Evolutionary conservation across 1,140 invertebrate genomes (phyloP), one percentile per base, ranked within the genome.

Genomic region (Brachionus calyciflorus): DNA sequence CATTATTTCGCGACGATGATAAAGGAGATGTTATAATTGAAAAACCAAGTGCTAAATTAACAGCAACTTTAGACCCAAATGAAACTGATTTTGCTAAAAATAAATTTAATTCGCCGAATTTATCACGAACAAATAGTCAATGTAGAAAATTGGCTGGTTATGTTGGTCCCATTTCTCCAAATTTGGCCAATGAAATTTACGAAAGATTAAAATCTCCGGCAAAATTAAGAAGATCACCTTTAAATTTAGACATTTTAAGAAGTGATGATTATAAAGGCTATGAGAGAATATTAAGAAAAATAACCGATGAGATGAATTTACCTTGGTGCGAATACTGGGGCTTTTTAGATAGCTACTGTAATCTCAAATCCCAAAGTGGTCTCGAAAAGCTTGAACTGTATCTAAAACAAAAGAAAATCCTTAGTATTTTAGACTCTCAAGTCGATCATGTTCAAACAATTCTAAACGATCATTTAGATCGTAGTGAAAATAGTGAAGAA

Each of bases 241-340:
- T 33, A 78, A 80, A 44, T 81, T 80, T 82, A 40, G 81, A 85
- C 24, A 88, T 91, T 63, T 87, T 90, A 75, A 86, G 91, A 17
- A 87, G 88, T 77, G 92, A 94, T 81, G 88, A 88, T 40, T 89
- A 91, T 49, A 94, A 93, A 83, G 93, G 93, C 1, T 84, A 94
- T 10, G 93, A 95, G 85, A 85, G 89, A 79, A 87, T 92, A 63
- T 92, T 92, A 55, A 90, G 91, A 78, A 87, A 89, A 76, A 81
- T 94, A 78, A 92, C 92, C 2, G 87, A 89, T 78, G 87, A 91
- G 81, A 88, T 89, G 81, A 88, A 90, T 33, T 86, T 93, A 0
- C 86, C 87, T n/a, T 96, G 93, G 93, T 90, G 89, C 78, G 93
- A 96, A 82, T 93, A 92, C 82, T 96, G 93, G 93, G 88, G 90